Evolutionary conservation across 2,113 vertebrate genomes (phyloP).

Genomic region (Rhizomys pruinosus): DNA sequence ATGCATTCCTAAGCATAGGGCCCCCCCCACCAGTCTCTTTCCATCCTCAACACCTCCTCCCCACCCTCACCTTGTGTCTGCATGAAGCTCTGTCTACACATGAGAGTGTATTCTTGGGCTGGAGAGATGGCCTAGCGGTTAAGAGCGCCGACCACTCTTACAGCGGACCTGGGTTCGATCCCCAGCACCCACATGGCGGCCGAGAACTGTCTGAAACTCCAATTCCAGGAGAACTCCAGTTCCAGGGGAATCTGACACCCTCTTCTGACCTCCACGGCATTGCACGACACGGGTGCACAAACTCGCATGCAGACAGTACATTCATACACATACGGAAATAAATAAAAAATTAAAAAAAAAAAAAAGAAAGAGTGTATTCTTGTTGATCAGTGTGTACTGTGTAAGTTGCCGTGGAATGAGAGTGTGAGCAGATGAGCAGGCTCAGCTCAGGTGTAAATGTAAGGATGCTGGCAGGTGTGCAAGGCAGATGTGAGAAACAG

Average conservation of each 20-base stretch:
- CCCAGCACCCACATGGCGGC: no score
- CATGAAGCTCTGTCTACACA: background rate
- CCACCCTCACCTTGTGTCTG: background rate
- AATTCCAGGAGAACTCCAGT: no score
- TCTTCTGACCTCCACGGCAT: no score
- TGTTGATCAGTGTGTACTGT: background rate
- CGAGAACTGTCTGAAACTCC: no score
- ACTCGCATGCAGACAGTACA: no score
- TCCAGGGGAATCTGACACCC: no score
- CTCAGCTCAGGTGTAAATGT: background rate
- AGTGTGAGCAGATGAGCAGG: background rate
- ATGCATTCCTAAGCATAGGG: slow-evolving; percentile 14
- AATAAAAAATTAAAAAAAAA: no score
- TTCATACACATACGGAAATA: no score
- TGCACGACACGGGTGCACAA: no score
- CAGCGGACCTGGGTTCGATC: no score
- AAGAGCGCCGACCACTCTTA: no score
- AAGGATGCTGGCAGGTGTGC: background rate
- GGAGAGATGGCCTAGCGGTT: no score
- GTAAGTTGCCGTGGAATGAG: background rate
- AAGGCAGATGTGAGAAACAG: background rate
- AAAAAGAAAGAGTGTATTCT: background rate
- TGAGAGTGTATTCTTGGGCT: background rate
- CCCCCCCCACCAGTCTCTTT: slow-evolving; percentile 44
- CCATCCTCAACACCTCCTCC: background rate